Conservation (phyloP, 2,113 vertebrate species). For the Ageneiosus marmoratus region DNA sequence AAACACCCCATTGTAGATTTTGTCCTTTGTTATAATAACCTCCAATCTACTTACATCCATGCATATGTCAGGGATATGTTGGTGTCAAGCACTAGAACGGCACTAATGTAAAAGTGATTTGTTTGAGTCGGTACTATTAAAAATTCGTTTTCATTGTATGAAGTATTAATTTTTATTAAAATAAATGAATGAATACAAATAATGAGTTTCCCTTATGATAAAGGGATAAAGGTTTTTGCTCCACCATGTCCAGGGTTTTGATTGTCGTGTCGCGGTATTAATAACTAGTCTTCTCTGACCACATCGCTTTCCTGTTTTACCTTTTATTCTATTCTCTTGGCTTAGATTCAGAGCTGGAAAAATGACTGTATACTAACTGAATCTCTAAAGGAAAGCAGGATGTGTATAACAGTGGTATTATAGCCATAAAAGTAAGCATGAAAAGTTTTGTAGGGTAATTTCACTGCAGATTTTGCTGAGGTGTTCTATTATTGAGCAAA, state of each 20-base stretch:
- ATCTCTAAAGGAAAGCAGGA: not conserved
- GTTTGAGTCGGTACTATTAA: too few relatives aligned
- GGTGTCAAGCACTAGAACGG: too few relatives aligned
- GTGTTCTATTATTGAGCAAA: not conserved
- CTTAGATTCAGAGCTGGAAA: not conserved
- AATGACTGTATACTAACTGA: not conserved
- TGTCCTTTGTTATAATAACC: too few relatives aligned
- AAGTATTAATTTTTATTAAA: not conserved
- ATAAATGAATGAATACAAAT: not conserved
- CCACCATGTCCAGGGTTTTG: not conserved
- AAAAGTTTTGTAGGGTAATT: not conserved
- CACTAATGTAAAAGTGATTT: too few relatives aligned
- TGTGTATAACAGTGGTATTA: not conserved
- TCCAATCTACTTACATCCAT: too few relatives aligned
- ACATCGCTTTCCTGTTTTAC: not conserved
- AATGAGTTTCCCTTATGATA: not conserved
- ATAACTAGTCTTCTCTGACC: not conserved
- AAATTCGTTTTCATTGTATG: too few relatives aligned
- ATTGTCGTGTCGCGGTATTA: not conserved
- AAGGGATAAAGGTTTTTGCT: not conserved
- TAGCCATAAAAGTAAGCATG: not conserved
- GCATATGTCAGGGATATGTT: too few relatives aligned
- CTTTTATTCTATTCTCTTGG: not conserved
- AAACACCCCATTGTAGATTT: not conserved
- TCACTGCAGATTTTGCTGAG: not conserved